Conservation (phyloP, 1,140 invertebrate species). For the Bactericera cockerelli region DNA sequence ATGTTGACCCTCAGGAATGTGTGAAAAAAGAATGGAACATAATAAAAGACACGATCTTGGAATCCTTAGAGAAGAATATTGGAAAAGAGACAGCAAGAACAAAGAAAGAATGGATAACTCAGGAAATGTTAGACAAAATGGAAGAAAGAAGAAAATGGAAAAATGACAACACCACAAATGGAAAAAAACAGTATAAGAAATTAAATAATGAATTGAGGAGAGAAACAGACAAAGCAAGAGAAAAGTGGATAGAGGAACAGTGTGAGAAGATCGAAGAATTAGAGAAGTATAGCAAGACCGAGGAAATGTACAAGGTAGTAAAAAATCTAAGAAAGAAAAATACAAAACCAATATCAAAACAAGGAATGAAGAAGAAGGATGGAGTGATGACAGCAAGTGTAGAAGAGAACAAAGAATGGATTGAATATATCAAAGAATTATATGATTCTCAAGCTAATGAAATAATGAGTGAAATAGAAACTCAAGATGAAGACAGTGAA, state of each 20-base stretch:
- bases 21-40: not conserved
- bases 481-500: not conserved
- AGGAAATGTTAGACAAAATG: slow-evolving; percentile 1
- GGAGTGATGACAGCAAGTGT: not conserved
- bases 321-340: slow-evolving; percentile 14
- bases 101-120: slow-evolving; percentile 2
- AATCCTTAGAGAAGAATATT: not conserved
- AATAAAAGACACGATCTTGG: not conserved
- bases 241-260: slow-evolving; percentile 3
- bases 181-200: slow-evolving; percentile 4
- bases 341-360: slow-evolving; percentile 10
- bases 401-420: slow-evolving; percentile 6
- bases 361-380: not conserved
- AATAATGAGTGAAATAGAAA: not conserved
- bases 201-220: slow-evolving; percentile 3
- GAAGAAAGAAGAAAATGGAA: slow-evolving; percentile 7
- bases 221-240: not conserved
- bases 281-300: slow-evolving; percentile 6
- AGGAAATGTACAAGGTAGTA: slow-evolving; percentile 13
- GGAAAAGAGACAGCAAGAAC: not conserved
- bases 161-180: not conserved
- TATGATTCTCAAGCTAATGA: slow-evolving; percentile 10
- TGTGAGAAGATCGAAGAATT: slow-evolving; percentile 2
- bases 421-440: slow-evolving; percentile 16
- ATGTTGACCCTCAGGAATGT: not conserved